phyloP scores from a whole-genome alignment of 1,140 invertebrate genomes.

The Drosophila sproati region DNA sequence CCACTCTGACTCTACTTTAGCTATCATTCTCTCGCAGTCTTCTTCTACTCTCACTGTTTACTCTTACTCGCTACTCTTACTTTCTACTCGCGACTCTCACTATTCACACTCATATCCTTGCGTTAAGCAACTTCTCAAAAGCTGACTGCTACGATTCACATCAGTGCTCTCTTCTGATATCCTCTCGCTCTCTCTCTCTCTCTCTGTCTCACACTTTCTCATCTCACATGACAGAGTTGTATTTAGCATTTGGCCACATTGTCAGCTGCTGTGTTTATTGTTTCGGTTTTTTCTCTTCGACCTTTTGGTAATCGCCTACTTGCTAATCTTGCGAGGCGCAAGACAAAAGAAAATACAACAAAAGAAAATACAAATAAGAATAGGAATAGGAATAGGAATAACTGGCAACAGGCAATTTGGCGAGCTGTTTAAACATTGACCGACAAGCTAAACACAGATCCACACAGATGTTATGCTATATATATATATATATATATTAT shows the following conservation, averaged over 20 bases:
- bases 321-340: constrained; percentile 5
- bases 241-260: background rate
- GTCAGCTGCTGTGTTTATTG: background rate
- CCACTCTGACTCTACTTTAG: too few relatives aligned
- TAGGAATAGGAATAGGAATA: constrained; percentile 5
- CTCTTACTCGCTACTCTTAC: background rate
- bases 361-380: constrained; percentile 32
- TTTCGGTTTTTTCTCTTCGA: too few relatives aligned
- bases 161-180: too few relatives aligned
- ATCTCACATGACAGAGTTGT: too few relatives aligned
- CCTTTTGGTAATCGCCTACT: constrained; percentile 1
- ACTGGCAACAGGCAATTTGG: constrained; percentile 37
- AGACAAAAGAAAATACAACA: constrained; percentile 42
- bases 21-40: background rate
- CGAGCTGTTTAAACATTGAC: constrained; percentile 58
- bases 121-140: background rate
- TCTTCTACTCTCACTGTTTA: background rate
- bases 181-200: too few relatives aligned
- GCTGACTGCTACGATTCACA: background rate
- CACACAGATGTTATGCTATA: constrained; percentile 2
- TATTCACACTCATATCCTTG: background rate
- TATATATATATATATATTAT: background rate
- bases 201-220: too few relatives aligned
- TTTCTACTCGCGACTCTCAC: background rate
- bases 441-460: constrained; percentile 29